A percentile compares a stretch with the other conserved stretches of the same genome.
phyloP scores from a whole-genome alignment of 1,140 invertebrate species.

The Drosophila triauraria region DNA sequence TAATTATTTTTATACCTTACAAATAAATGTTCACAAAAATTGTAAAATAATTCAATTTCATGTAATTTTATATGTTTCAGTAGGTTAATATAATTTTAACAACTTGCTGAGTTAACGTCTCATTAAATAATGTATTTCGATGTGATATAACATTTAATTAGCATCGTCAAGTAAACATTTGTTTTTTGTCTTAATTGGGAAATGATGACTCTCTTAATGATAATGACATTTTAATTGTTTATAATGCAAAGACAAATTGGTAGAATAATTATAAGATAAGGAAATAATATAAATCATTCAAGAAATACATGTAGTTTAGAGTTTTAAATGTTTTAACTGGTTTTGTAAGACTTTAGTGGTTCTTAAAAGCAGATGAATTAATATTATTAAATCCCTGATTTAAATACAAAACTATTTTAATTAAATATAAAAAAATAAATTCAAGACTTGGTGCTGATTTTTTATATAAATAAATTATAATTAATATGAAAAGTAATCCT shows the following conservation, averaged over 20 bases:
- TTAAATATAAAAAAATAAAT: no score
- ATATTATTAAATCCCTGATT: not conserved
- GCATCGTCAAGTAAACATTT: not conserved
- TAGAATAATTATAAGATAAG: not conserved
- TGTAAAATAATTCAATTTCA: no score
- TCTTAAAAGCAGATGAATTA: not conserved
- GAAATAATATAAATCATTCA: not conserved
- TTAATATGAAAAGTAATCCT: not conserved
- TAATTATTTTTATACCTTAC: not conserved
- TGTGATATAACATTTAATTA: not conserved
- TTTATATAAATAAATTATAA: not conserved
- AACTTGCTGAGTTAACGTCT: not conserved
- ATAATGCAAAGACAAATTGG: not conserved
- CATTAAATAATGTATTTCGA: not conserved
- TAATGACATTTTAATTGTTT: constrained; percentile 8
- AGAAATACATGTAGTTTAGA: not conserved
- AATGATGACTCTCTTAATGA: not conserved
- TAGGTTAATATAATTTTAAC: not conserved
- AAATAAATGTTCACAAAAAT: no score
- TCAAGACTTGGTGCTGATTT: no score
- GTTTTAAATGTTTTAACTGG: no score
- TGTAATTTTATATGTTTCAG: not conserved
- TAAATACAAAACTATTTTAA: no score
- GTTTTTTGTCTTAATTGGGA: not conserved
- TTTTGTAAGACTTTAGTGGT: not conserved